These are phyloP conservation scores for Sussaba pulchella DNA, from an alignment of 2,888 invertebrate genomes.

Conservation along the genomic window DNA sequence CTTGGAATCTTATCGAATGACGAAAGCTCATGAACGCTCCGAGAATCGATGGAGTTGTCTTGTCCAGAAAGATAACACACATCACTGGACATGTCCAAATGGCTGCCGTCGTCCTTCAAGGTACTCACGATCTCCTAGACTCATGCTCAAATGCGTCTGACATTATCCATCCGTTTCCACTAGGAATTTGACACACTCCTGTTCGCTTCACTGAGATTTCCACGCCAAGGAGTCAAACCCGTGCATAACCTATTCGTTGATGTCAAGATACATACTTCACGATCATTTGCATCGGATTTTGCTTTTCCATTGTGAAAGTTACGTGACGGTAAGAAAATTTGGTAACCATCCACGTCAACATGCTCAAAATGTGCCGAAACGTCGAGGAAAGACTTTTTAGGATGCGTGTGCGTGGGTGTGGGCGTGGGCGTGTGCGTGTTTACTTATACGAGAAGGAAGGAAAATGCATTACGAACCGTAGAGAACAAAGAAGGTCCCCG, in stretches of 20 bases:
- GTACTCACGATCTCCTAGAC: too few species aligned
- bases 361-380: too few species aligned
- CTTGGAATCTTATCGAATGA: background rate
- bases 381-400: too few species aligned
- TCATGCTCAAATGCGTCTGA: slow-evolving; percentile 1
- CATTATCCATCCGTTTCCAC: slow-evolving; percentile 21
- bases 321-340: too few species aligned
- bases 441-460: too few species aligned
- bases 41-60: slow-evolving; percentile 22
- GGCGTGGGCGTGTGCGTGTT: too few species aligned
- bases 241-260: background rate
- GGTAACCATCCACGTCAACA: too few species aligned
- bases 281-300: too few species aligned
- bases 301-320: too few species aligned
- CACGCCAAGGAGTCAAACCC: background rate
- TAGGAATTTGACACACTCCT: background rate
- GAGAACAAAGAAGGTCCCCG: too few species aligned
- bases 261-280: background rate
- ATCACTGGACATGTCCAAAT: slow-evolving; percentile 17
- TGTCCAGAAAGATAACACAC: slow-evolving; percentile 6
- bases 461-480: too few species aligned
- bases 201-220: background rate
- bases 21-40: background rate
- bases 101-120: background rate
- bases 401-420: too few species aligned